Conservation (phyloP, 2,113 vertebrate species). For the Cathartes aura region DNA sequence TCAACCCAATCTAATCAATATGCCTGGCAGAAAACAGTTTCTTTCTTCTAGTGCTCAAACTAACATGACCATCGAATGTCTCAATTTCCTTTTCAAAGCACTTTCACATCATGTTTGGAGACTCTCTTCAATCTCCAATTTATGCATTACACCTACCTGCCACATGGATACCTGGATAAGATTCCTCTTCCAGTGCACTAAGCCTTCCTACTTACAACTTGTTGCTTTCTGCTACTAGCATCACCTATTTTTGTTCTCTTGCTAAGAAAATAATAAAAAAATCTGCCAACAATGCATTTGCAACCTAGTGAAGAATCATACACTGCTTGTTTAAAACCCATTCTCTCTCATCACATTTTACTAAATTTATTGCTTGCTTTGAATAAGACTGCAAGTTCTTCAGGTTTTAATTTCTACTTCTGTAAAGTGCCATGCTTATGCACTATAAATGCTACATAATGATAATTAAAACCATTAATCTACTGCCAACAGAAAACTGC, state of each 20-base stretch:
- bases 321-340: neutral
- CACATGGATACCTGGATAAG: neutral
- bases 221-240: neutral
- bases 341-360: neutral
- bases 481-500: neutral
- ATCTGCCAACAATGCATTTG: neutral
- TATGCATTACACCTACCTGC: neutral
- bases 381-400: neutral
- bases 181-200: neutral
- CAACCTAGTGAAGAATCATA: neutral
- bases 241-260: neutral
- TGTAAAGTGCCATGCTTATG: neutral
- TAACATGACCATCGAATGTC: neutral
- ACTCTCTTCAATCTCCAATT: neutral
- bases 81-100: neutral
- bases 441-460: neutral
- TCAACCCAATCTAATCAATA: neutral
- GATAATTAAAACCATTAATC: conserved; percentile 34
- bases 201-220: neutral
- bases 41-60: neutral
- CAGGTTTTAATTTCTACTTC: conserved; percentile 4
- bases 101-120: neutral
- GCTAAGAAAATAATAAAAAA: neutral
- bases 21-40: neutral
- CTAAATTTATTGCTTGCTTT: neutral